These are phyloP conservation scores for Hyposoter didymator DNA, from an alignment of 2,888 invertebrate genomes.

Conservation along the genomic window DNA sequence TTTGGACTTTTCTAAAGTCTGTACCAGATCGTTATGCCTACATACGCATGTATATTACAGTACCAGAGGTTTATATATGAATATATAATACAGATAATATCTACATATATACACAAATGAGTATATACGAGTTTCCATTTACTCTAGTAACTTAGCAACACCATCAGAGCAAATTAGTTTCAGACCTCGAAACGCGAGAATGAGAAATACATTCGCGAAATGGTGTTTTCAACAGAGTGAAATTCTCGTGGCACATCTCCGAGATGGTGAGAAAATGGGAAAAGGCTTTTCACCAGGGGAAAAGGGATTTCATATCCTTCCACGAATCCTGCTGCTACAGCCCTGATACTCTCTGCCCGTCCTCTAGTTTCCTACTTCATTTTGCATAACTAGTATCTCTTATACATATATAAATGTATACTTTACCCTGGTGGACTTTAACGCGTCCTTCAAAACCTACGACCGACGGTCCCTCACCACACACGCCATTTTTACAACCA, in stretches of 20 bases:
- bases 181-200: slow-evolving; percentile 59
- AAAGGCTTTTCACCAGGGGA: slow-evolving; percentile 29
- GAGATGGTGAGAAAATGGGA: slow-evolving; percentile 44
- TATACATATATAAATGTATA: slow-evolving; percentile 34
- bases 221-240: slow-evolving; percentile 57
- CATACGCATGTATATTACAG: not conserved
- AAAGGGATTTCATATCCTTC: slow-evolving; percentile 27
- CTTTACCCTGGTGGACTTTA: slow-evolving; percentile 17
- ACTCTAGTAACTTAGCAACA: slow-evolving; percentile 55
- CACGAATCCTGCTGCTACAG: slow-evolving; percentile 6
- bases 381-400: slow-evolving; percentile 53
- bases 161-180: slow-evolving; percentile 65
- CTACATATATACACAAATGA: not conserved
- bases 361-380: slow-evolving; percentile 51
- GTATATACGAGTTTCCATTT: slow-evolving; percentile 53
- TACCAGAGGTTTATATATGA: not conserved
- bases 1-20: not conserved
- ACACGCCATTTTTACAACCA: slow-evolving; percentile 5
- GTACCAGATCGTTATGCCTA: not conserved
- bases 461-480: slow-evolving; percentile 3
- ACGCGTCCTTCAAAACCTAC: slow-evolving; percentile 25
- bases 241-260: slow-evolving; percentile 56
- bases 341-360: slow-evolving; percentile 48
- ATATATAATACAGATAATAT: not conserved
- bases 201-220: slow-evolving; percentile 66